A percentile compares a stretch with the other conserved stretches of the same genome.
Evolutionary conservation across 2,797 vertebrate species (phyloP).

Genomic region (Myoxocephalus aenaeus): DNA sequence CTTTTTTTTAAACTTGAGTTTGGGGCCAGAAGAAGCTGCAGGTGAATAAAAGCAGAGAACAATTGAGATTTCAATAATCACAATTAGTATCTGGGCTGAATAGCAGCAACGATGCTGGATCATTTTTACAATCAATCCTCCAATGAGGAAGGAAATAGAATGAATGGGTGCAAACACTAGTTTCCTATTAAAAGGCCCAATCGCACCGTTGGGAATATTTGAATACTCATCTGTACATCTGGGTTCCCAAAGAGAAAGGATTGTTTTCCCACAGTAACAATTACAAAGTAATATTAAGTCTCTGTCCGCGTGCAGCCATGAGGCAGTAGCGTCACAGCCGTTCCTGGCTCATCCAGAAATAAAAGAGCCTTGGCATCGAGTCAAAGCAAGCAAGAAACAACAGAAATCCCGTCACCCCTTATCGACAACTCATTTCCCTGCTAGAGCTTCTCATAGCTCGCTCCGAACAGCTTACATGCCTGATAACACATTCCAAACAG

Average conservation of each 20-base stretch:
- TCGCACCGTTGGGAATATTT: constrained; percentile 42
- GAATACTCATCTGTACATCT: constrained; percentile 33
- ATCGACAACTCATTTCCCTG: constrained; percentile 45
- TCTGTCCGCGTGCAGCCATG: constrained; percentile 56
- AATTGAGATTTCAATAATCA: constrained; percentile 13
- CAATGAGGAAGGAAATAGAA: constrained; percentile 22
- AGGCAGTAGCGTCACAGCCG: constrained; percentile 36
- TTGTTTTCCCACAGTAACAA: constrained; percentile 27
- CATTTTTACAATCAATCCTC: constrained; percentile 42
- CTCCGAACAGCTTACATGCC: constrained; percentile 60
- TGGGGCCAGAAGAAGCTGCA: constrained; percentile 21
- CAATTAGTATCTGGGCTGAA: constrained; percentile 23
- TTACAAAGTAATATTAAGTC: constrained; percentile 36
- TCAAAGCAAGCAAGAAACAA: constrained; percentile 66
- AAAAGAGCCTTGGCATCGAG: constrained; percentile 53
- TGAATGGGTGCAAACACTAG: constrained; percentile 27
- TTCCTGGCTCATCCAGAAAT: constrained; percentile 61
- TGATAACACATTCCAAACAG: constrained; percentile 65
- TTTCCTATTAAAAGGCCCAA: constrained; percentile 46
- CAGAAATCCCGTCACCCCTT: constrained; percentile 67
- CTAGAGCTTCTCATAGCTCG: constrained; percentile 40
- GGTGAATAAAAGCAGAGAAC: constrained; percentile 7
- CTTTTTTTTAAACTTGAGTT: constrained; percentile 12
- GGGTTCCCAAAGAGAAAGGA: constrained; percentile 44
- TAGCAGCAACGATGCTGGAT: constrained; percentile 18